Evolutionary conservation across 2,113 vertebrate genomes (phyloP), one percentile per base, ranked within the genome.

Genomic region (Nycticorax nycticorax): DNA sequence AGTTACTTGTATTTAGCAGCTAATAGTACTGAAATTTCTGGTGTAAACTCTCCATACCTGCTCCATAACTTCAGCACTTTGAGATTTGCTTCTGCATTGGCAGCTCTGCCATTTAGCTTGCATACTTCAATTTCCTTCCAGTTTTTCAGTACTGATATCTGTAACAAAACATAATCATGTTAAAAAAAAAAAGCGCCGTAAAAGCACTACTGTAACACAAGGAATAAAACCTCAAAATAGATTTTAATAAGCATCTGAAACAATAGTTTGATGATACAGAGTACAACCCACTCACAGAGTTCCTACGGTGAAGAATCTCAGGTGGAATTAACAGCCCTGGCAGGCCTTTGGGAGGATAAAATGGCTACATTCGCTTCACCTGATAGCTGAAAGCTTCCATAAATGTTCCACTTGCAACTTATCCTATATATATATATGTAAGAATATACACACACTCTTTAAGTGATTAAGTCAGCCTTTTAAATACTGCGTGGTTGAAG

Each of bases 141-240:
- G 92, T 90, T 98, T 64, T 97, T 89, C 64, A 98, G 97, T 32
- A 98, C 95, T 20, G 95, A 97, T 19, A 98, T 22, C 98, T 98
- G 89, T 21, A 84, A 89, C 20, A 22, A 74, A 83, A 92, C 39
- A 4, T 8, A 87, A 74, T 10, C 9, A 10, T 17, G 14, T 71
- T 14, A 27, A 43, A 2, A 4, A 14, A 10, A 14, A 41, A 37
- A 22, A 17, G 17, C 33, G 3, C 12, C 43, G 21, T 30, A 60
- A 13, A 64, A 79, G 43, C 53, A 57, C 8, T 43, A 20, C n/a
- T 27, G 17, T 28, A 48, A 39, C 43, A 71, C 28, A 57, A 43
- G 6, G 7, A 57, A 23, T 35, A 56, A 91, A 89, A 43, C 16
- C 12, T 75, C 15, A 4, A 20, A 35, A 1, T 1, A 64, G 6